Percentiles rank a stretch among this genome's conserved stretches.
Conservation (phyloP, 2,888 invertebrate species). For the Noctua fimbriata region DNA sequence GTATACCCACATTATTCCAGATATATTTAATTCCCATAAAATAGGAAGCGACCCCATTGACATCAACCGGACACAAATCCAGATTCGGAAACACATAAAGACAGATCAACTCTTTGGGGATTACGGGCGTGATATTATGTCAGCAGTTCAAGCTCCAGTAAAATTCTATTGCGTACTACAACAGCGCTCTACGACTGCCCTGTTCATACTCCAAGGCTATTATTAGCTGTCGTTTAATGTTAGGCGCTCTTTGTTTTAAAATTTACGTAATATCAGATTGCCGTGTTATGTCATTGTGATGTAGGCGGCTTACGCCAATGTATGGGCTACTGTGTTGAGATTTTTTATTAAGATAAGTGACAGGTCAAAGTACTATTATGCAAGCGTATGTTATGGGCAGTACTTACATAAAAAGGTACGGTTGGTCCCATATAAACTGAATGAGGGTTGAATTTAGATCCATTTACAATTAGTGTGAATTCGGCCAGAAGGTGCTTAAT, state of each 20-base stretch:
- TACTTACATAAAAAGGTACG: not conserved
- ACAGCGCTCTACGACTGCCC: not conserved
- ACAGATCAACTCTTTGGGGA: not conserved
- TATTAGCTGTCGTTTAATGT: conserved; percentile 43
- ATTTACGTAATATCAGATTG: conserved; percentile 60
- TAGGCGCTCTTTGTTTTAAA: conserved; percentile 48
- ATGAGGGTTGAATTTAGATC: too few species aligned
- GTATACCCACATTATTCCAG: not conserved
- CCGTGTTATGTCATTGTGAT: conserved; percentile 34
- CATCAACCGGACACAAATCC: not conserved
- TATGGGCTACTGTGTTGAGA: conserved; percentile 40
- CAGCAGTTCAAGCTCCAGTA: not conserved
- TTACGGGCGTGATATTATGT: not conserved
- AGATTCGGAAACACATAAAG: not conserved
- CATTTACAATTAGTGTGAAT: too few species aligned
- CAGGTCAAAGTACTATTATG: conserved; percentile 45
- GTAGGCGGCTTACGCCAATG: conserved; percentile 27
- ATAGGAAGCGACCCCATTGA: not conserved
- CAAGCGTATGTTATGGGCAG: not conserved
- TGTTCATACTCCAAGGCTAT: conserved; percentile 24
- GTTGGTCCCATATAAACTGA: not conserved
- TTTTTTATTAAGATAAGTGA: conserved; percentile 34
- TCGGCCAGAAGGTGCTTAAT: too few species aligned
- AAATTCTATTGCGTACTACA: not conserved
- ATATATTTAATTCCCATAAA: not conserved